phyloP scores from a whole-genome alignment of 2,888 invertebrate species.

The Diaprepes abbreviatus region DNA sequence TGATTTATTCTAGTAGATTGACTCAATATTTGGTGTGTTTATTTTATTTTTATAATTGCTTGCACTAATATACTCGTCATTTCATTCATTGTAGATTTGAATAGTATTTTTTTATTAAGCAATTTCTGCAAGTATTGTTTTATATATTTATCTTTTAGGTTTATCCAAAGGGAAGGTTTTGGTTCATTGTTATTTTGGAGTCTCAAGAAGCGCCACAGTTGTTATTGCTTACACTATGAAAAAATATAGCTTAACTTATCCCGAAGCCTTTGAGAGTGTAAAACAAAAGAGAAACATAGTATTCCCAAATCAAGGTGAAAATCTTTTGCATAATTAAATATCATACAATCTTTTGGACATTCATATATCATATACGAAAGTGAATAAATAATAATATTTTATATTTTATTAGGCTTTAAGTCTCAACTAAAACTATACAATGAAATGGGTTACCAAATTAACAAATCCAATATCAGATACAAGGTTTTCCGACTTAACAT shows the following conservation, averaged over 20 bases:
- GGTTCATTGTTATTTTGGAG: conserved; percentile 93
- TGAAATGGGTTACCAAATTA: conserved; percentile 81
- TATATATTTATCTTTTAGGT: no score
- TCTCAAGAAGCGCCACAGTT: conserved; percentile 90
- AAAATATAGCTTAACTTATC: conserved; percentile 80
- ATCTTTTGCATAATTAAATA: no score
- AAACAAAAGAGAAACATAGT: conserved; percentile 80
- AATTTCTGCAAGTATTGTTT: no score
- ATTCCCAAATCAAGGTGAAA: conserved; percentile 76
- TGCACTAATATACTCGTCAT: no score
- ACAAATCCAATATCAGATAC: conserved; percentile 78
- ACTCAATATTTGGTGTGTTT: no score
- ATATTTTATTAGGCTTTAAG: conserved; percentile 74
- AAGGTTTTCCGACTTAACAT: conserved; percentile 83
- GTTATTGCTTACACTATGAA: conserved; percentile 92
- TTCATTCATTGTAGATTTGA: no score
- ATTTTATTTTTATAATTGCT: no score
- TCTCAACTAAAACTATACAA: conserved; percentile 84
- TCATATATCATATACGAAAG: no score
- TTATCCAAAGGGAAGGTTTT: conserved; percentile 60
- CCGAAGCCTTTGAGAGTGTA: conserved; percentile 79
- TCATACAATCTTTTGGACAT: no score
- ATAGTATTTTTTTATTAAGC: no score
- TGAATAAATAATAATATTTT: no score
- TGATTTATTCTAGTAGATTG: no score